Evolutionary conservation across 2,888 invertebrate species (phyloP).

Genomic region (Melipona beecheii): DNA sequence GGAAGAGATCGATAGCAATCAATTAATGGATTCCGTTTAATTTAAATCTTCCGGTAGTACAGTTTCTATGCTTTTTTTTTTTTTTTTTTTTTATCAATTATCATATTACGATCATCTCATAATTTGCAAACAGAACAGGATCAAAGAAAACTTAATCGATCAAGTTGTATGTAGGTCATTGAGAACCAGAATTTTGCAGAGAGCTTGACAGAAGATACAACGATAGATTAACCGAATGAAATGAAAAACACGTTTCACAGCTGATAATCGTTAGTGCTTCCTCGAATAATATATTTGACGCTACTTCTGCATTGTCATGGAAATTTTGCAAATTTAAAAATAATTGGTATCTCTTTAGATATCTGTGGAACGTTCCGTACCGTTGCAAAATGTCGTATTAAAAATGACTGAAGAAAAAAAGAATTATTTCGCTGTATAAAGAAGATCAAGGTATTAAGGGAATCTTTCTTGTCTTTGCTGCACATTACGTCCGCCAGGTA

Average conservation of each 20-base stretch:
- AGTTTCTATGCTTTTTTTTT: not conserved
- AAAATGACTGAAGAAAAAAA: conserved; percentile 16
- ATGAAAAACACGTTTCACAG: conserved; percentile 68
- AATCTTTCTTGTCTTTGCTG: conserved; percentile 15
- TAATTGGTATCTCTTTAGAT: conserved; percentile 10
- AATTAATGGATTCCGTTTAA: not conserved
- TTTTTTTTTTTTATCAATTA: conserved; percentile 4
- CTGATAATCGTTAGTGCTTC: conserved; percentile 51
- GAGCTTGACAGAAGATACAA: conserved; percentile 48
- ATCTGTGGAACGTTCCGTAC: not conserved
- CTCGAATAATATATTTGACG: conserved; percentile 31
- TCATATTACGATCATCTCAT: conserved; percentile 14
- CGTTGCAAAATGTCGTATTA: not conserved
- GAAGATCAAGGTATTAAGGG: conserved; percentile 52
- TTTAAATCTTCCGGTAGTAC: not conserved
- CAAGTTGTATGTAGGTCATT: conserved; percentile 65
- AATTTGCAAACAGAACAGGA: conserved; percentile 43
- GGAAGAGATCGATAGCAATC: not conserved
- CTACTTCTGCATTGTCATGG: conserved; percentile 10
- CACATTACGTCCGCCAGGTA: conserved; percentile 33
- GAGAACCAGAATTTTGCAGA: conserved; percentile 67
- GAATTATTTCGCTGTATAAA: conserved; percentile 2
- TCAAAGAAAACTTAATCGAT: conserved; percentile 64
- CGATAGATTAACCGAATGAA: conserved; percentile 69
- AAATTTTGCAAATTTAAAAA: conserved; percentile 8